Base-by-base conservation (phyloP, 2,888 invertebrate genomes). In the Chymomyza fuscimana region DNA sequence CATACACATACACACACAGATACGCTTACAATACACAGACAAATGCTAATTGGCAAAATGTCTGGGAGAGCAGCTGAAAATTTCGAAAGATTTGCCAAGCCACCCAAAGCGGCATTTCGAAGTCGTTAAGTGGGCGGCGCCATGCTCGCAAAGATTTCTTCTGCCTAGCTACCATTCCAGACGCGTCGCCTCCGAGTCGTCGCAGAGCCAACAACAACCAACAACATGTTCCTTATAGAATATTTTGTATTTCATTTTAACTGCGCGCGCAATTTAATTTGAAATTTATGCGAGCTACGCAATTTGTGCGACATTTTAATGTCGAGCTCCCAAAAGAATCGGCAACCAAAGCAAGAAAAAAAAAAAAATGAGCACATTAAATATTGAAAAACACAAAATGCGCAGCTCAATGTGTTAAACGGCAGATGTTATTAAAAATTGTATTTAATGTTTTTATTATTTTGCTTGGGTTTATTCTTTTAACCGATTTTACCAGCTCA, bases 261-360 rank as follows among this genome's bases (percentile, higher is more conserved):
- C 84, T 89, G 84, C 81, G 90, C 89, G 86, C 90, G 84, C 79
- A 83, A 89, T 90, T 89, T 89, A 89, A 89, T 77, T 78, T 78
- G 74, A 82, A 88, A 86, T 87, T 87, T 87, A 81, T 88, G 86
- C 69, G 77, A 61, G 66, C 54, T 60, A 60, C 69, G 70, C 56
- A 51, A 22, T 60, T 66, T 51, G 61, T 32, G 36, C 22, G 61
- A 67, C 63, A 62, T 67, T 62, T 67, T 67, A 51, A 66, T 66
- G 51, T n/a, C 16, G 56, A 32, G 54, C 50, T 69, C 29, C n/a
- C 50, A 46, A 63, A 29, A 32, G 32, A 5, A 32, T 32, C 46
- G n/a, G 15, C 5, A 54, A 16, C 16, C 5, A 54, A 12, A 9
- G 1, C 7, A 1, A 10, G 40, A 1, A 4, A 1, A 1, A 1